Evolutionary conservation across 2,113 vertebrate species (phyloP).

Genomic region (Phrynosoma blainvillii): DNA sequence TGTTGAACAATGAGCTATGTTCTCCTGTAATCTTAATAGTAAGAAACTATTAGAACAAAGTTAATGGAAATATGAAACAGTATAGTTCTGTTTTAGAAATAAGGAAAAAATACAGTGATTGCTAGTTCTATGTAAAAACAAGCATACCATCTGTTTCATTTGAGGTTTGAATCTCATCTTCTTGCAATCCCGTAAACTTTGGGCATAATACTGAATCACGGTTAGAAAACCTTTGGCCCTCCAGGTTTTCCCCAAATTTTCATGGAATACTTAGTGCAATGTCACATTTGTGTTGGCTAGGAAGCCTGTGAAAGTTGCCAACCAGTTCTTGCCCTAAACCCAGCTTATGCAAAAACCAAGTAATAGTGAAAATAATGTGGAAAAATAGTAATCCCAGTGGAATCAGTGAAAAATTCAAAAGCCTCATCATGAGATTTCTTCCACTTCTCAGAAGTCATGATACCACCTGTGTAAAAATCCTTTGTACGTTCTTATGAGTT

Average conservation of each 20-base stretch:
- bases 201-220: neutral
- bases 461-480: conserved; percentile 23
- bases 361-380: neutral
- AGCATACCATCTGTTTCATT: conserved; percentile 2
- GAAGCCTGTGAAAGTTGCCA: conserved; percentile 1
- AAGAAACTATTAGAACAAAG: conserved; percentile 15
- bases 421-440: neutral
- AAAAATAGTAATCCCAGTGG: neutral
- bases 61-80: conserved; percentile 1
- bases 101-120: conserved; percentile 23
- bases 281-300: neutral
- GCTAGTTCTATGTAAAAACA: conserved; percentile 3
- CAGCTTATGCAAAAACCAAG: neutral
- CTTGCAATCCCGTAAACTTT: neutral
- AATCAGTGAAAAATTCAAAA: neutral
- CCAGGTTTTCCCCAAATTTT: neutral
- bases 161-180: neutral
- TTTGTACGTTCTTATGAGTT: neutral
- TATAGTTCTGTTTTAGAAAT: conserved; percentile 37
- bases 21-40: conserved; percentile 40
- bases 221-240: neutral
- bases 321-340: neutral
- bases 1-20: conserved; percentile 49
- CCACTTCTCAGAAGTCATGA: neutral
- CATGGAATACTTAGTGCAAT: neutral